Percentiles rank a stretch among this genome's conserved stretches.
phyloP scores from a whole-genome alignment of 2,113 vertebrate species.

The Chloebia gouldiae region DNA sequence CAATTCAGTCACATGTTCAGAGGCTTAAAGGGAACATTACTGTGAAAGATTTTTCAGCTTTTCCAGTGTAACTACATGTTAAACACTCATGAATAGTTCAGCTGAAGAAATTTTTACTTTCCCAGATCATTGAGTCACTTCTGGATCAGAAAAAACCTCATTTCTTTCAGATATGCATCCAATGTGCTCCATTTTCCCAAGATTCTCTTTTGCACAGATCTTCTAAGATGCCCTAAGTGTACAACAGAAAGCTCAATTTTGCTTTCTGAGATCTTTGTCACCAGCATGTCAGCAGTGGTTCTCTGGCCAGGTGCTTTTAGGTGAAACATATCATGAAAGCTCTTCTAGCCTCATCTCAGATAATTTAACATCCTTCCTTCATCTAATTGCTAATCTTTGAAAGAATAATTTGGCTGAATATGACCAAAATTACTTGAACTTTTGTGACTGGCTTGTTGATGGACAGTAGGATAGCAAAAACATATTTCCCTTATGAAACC shows the following conservation, averaged over 20 bases:
- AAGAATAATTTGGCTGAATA: not conserved
- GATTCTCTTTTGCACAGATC: not conserved
- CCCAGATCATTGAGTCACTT: not conserved
- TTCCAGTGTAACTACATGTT: not conserved
- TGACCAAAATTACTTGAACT: not conserved
- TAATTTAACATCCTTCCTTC: not conserved
- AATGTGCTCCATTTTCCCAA: not conserved
- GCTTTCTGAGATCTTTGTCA: not conserved
- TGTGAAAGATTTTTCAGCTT: not conserved
- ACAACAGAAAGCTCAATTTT: not conserved
- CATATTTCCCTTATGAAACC: not conserved
- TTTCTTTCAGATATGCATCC: not conserved
- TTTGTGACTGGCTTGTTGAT: not conserved
- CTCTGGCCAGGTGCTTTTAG: not conserved
- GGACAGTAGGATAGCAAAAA: not conserved
- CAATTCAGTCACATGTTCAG: rapidly evolving
- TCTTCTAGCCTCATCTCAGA: not conserved
- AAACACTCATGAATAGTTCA: not conserved
- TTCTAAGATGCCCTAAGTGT: not conserved
- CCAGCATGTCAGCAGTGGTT: not conserved
- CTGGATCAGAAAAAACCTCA: not conserved
- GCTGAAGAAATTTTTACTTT: not conserved
- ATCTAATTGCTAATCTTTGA: not conserved
- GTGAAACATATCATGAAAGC: not conserved
- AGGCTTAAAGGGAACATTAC: not conserved